Evolutionary conservation across 2,888 invertebrate species (phyloP), one percentile per base, ranked within the genome.

Genomic region (Microctonus brassicae): DNA sequence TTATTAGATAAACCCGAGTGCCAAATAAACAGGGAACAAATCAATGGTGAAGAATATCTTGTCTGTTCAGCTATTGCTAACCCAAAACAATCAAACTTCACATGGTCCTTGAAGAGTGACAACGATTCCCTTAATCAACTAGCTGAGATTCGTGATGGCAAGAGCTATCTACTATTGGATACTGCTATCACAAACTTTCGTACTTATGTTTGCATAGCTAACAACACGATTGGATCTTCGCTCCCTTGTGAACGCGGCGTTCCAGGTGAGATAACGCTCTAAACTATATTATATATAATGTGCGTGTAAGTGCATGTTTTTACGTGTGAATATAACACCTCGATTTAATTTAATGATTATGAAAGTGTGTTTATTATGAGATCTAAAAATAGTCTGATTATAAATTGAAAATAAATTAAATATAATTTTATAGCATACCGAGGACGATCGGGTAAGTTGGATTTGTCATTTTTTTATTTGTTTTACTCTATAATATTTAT

Each of bases 131-230:
- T 93, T 9, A 91, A 91, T 1, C 91, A 92, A 78, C 88, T 90
- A 77, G 91, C 92, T 75, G 89, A 90, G 67, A 85, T 88, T 53
- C 89, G 89, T 70, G 88, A 89, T 67, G 86, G 90, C 58, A 89
- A 89, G 77, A 91, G 91, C 80, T 91, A 90, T 86, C 90, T 96
- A 74, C 89, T 90, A 34, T 88, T 94, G 74, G 92, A 92, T 79
- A 89, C 90, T 7, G 88, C 89, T 66, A 89, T 90, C 47, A 92
- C 92, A 80, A 91, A 91, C 80, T 90, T 90, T 79, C 90, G 96
- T 72, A 96, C 94, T 4, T 97, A 97, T 87, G 90, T 94, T 70
- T 97, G 97, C 87, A 90, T 91, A 79, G 96, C 95, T 26, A 95
- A 94, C 87, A 97, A 97, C 89, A 90, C 93, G 4, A 94, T 96